Base-by-base conservation (phyloP, 2,113 vertebrate genomes). In the Columba janthina region DNA sequence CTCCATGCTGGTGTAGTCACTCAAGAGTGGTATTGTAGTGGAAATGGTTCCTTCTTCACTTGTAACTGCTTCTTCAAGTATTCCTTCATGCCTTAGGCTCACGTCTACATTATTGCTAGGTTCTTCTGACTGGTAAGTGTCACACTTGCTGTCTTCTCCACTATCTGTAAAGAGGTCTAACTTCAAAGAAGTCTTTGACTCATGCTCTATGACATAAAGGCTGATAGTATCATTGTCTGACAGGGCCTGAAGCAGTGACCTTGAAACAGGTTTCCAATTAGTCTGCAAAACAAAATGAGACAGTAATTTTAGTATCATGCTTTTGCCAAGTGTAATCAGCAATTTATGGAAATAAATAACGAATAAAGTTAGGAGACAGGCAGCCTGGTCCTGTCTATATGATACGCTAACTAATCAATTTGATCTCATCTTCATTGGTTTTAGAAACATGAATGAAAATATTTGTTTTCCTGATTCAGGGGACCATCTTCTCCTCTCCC, bases 1-100 rank as follows among this genome's bases (percentile, higher is more conserved):
- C 60, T 98, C 98, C 98, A 99, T 96, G 20, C 98, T 98, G 36
- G 98, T 97, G 34, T 99, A 99, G 60, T 98, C 98, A 19, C 96
- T 89, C 15, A 95, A 9, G 60, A 98, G 89, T 31, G 91, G 82
- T 10, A 75, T 54, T 17, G 96, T 61, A 9, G 62, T 85, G 22
- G 72, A 81, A 85, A 85, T 83, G 0, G 58, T 29, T n/a, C 44
- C 31, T 7, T 82, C 85, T 46, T 92, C 38, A 34, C 17, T 61
- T 73, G 60, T 48, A 54, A 60, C 79, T 50, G 25, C 64, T 80
- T 83, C 46, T 94, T 72, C 61, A 58, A 60, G 25, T 25, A 57
- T 61, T 76, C 90, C 75, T 46, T 94, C 38, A 13, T 46, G 75
- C 26, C 50, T 86, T 5, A 32, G 70, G 38, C 42, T 84, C 50